Conservation (phyloP, 2,888 invertebrate genomes). For the Charanyca ferruginea region DNA sequence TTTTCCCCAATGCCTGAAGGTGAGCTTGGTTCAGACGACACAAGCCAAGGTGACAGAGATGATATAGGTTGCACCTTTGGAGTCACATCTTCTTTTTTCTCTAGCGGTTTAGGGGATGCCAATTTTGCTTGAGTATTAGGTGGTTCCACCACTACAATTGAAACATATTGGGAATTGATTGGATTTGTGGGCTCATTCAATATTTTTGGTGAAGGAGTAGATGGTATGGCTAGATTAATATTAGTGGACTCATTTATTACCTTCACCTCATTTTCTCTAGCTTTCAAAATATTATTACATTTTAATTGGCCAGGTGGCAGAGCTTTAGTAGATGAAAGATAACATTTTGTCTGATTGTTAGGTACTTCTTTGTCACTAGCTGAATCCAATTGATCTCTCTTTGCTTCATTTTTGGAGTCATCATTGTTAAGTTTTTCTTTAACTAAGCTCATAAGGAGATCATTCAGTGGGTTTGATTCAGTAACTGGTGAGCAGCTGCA, state of each 20-base stretch:
- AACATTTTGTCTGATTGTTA: constrained; percentile 93
- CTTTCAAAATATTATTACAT: constrained; percentile 97
- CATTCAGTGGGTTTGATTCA: constrained; percentile 87
- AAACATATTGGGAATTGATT: constrained; percentile 88
- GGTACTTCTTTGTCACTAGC: constrained; percentile 91
- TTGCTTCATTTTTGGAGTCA: constrained; percentile 92
- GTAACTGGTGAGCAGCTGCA: constrained; percentile 87
- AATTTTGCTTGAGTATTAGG: constrained; percentile 81
- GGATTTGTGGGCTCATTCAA: constrained; percentile 88
- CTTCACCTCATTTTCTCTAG: constrained; percentile 91
- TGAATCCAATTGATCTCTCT: constrained; percentile 89
- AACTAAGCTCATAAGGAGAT: constrained; percentile 88
- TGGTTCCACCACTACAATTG: constrained; percentile 88
- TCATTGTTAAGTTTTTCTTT: constrained; percentile 91
- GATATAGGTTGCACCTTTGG: constrained; percentile 92
- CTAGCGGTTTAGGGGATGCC: constrained; percentile 86
- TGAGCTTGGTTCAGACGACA: constrained; percentile 94
- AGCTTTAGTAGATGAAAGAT: constrained; percentile 92
- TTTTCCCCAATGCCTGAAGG: constrained; percentile 92
- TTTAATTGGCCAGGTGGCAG: constrained; percentile 97
- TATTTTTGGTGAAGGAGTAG: constrained; percentile 88
- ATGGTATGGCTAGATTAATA: constrained; percentile 85
- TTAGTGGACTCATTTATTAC: constrained; percentile 87
- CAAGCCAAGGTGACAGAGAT: constrained; percentile 96
- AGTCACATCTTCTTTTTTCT: constrained; percentile 87